Evolutionary conservation across 2,888 invertebrate genomes (phyloP).

Genomic region (Listrodromus nycthemerus): DNA sequence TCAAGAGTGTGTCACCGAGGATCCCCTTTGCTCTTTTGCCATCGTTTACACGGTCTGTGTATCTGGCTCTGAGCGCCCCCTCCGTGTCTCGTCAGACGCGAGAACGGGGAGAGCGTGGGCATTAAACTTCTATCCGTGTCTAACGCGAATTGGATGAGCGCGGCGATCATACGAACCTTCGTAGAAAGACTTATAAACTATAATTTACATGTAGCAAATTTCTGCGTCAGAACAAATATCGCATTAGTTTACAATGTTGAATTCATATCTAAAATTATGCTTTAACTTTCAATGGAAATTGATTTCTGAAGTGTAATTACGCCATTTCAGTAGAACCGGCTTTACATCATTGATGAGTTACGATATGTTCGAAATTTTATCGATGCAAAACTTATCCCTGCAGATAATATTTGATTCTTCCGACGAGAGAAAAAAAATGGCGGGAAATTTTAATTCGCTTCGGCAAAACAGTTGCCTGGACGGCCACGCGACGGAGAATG

Average conservation of each 20-base stretch:
- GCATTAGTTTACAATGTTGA: background rate
- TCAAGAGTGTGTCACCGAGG: slow-evolving; percentile 39
- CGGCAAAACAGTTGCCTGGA: background rate
- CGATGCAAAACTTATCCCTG: no score
- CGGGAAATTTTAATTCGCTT: background rate
- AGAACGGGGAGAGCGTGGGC: slow-evolving; percentile 9
- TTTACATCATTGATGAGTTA: no score
- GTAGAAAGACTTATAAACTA: slow-evolving; percentile 19
- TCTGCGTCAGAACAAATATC: background rate
- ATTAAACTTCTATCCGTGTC: slow-evolving; percentile 50
- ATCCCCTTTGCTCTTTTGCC: slow-evolving; percentile 32
- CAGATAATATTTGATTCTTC: no score
- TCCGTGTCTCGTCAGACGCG: slow-evolving; percentile 26
- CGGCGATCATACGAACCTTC: slow-evolving; percentile 46
- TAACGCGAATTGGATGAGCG: slow-evolving; percentile 49
- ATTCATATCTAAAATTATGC: no score
- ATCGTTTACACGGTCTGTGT: slow-evolving; percentile 49
- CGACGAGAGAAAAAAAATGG: no score
- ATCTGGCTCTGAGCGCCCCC: slow-evolving; percentile 3
- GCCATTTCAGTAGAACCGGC: no score
- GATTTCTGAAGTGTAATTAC: no score
- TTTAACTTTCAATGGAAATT: no score
- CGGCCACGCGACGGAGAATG: background rate
- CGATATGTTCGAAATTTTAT: no score
- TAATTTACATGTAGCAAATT: slow-evolving; percentile 2